These are phyloP conservation scores for Amphimedon queenslandica DNA, from an alignment of 37 sponge, comb jelly and placozoan genomes.

Conservation along the genomic window DNA sequence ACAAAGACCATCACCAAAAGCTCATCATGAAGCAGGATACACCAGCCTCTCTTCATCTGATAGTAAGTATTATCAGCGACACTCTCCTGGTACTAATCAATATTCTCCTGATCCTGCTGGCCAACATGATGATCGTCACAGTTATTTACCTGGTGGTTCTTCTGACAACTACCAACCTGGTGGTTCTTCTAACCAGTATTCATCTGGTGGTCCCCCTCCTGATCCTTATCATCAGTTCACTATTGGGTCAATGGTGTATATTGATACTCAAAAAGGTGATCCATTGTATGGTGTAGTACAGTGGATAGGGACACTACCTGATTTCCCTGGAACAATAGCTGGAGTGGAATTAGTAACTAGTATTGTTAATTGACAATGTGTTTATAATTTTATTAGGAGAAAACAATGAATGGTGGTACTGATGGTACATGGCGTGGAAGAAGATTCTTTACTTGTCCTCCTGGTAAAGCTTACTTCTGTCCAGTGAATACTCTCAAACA, in stretches of 20 bases:
- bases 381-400: not conserved
- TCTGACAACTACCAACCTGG: not conserved
- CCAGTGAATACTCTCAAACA: conserved; percentile 12
- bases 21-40: no score
- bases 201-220: not conserved
- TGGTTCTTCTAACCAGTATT: not conserved
- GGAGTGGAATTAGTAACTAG: conserved; percentile 56
- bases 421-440: conserved; percentile 36
- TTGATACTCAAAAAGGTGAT: not conserved
- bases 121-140: no score
- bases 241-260: not conserved
- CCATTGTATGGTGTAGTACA: conserved; percentile 18
- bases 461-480: not conserved
- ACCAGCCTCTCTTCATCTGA: no score
- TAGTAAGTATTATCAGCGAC: no score
- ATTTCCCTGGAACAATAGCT: conserved; percentile 11
- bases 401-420: not conserved
- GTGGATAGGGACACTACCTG: conserved; percentile 45
- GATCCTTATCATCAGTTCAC: not conserved
- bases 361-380: not conserved
- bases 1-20: no score
- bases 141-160: not conserved
- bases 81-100: no score
- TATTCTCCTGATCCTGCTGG: no score
- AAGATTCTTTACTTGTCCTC: conserved; percentile 45